A percentile compares a stretch with the other conserved stretches of the same genome.
Evolutionary conservation across 1,140 invertebrate genomes (phyloP).

Genomic region (Augochlora pura): DNA sequence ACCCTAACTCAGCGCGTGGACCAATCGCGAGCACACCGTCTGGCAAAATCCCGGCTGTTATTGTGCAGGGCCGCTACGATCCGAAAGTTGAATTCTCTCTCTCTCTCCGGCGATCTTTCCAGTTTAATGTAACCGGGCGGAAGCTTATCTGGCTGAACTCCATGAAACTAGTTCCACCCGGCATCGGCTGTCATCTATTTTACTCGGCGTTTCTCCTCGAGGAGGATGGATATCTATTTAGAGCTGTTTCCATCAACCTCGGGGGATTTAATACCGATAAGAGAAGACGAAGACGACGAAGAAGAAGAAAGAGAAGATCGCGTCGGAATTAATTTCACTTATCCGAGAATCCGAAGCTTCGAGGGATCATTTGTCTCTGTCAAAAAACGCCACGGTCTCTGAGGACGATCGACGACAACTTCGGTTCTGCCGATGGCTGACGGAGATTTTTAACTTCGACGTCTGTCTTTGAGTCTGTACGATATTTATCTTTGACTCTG

Average conservation of each 20-base stretch:
- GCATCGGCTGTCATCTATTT: background rate
- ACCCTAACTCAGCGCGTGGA: too few relatives aligned
- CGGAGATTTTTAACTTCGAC: too few relatives aligned
- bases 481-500: too few relatives aligned
- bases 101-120: background rate
- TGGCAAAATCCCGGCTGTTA: background rate
- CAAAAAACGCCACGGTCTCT: background rate
- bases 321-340: conserved; percentile 18
- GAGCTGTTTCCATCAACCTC: background rate
- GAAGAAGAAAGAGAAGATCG: background rate
- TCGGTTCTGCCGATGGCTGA: too few relatives aligned
- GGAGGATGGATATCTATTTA: background rate
- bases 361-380: conserved; percentile 20
- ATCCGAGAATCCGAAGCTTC: background rate
- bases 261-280: background rate
- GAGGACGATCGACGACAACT: conserved; percentile 14
- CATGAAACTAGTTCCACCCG: background rate
- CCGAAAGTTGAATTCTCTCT: conserved; percentile 2
- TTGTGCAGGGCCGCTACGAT: background rate
- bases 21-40: too few relatives aligned
- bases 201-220: too few relatives aligned
- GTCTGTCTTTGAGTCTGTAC: too few relatives aligned
- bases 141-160: background rate
- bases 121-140: background rate
- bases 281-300: background rate